Evolutionary conservation across 2,113 vertebrate species (phyloP).

Genomic region (Crotalus horridus): DNA sequence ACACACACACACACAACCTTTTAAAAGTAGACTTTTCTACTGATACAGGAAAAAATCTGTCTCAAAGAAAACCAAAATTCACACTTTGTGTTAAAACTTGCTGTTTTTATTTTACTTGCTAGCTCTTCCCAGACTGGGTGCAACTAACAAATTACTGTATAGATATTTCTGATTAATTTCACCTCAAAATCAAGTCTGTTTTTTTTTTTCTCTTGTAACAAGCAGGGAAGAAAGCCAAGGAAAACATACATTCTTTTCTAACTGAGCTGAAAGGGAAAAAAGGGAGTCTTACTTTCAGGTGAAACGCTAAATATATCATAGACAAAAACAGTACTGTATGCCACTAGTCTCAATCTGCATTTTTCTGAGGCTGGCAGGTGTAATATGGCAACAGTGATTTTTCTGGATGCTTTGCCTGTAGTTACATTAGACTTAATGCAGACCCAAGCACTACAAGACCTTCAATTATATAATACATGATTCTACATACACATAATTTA

Average conservation of each 20-base stretch:
- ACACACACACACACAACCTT: not conserved
- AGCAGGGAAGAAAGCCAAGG: not conserved
- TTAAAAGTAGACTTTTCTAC: not conserved
- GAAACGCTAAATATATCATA: not conserved
- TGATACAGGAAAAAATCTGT: not conserved
- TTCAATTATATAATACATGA: not conserved
- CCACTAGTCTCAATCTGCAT: not conserved
- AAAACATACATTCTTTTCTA: not conserved
- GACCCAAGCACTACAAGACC: not conserved
- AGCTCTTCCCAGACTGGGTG: not conserved
- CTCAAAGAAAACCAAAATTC: not conserved
- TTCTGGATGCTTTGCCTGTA: not conserved
- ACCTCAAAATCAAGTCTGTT: not conserved
- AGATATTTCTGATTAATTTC: not conserved
- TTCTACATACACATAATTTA: not conserved
- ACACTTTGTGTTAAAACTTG: not conserved
- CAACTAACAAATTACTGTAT: not conserved
- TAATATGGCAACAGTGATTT: not conserved
- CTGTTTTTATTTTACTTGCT: not conserved
- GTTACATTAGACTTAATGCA: not conserved
- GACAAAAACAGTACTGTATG: not conserved
- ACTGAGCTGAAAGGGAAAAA: not conserved
- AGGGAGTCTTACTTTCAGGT: not conserved
- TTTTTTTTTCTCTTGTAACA: not conserved
- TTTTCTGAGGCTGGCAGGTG: not conserved